A percentile compares a stretch with the other conserved stretches of the same genome.
Conservation (phyloP, 2,113 vertebrate genomes). For the Isichthys henryi region DNA sequence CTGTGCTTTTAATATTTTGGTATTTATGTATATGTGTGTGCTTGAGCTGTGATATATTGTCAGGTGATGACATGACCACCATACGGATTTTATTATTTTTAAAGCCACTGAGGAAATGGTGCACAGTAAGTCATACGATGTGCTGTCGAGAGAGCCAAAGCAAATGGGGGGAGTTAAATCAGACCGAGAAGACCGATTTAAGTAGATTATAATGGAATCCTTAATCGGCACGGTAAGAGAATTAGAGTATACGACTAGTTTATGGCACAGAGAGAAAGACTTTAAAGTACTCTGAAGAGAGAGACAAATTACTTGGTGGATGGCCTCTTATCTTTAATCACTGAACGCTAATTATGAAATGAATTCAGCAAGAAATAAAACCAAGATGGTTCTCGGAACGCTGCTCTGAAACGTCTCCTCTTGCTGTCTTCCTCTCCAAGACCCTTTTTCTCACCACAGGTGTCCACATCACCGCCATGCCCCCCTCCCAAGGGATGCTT, state of each 20-base stretch:
- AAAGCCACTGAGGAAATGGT: slow-evolving; percentile 23
- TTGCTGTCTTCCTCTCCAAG: slow-evolving; percentile 21
- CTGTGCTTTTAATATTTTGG: neutral
- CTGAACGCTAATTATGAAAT: slow-evolving; percentile 9
- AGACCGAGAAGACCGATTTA: slow-evolving; percentile 65
- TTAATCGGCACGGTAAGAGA: slow-evolving; percentile 60
- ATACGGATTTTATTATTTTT: neutral
- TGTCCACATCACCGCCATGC: slow-evolving; percentile 31
- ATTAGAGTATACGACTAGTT: slow-evolving; percentile 55
- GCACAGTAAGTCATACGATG: slow-evolving; percentile 34
- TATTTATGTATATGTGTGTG: neutral
- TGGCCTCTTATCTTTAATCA: slow-evolving; percentile 30
- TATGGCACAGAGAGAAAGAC: slow-evolving; percentile 43
- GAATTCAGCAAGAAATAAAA: neutral
- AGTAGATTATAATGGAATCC: slow-evolving; percentile 71
- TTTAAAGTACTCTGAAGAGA: slow-evolving; percentile 46
- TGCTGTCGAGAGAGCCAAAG: slow-evolving; percentile 56
- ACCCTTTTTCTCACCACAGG: neutral
- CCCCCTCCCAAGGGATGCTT: slow-evolving; percentile 9
- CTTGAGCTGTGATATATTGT: neutral
- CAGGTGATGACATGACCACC: neutral
- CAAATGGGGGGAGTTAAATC: slow-evolving; percentile 58
- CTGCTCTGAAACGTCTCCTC: slow-evolving; percentile 28
- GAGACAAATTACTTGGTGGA: slow-evolving; percentile 44
- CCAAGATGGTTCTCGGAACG: slow-evolving; percentile 31